phyloP scores from a whole-genome alignment of 2,888 invertebrate genomes.

The Philonicus albiceps region DNA sequence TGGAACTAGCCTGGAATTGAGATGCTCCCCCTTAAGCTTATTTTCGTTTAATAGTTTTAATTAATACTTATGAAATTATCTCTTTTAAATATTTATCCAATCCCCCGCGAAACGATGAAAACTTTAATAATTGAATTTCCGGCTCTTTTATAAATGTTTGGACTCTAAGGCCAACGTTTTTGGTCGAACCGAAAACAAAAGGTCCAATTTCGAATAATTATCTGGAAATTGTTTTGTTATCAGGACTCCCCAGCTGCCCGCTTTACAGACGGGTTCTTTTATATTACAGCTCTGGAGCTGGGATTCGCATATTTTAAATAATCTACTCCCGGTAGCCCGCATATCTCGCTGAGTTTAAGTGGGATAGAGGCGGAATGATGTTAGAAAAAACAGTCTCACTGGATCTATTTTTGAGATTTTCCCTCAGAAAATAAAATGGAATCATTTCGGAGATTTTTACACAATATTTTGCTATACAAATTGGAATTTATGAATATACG shows the following conservation, averaged over 20 bases:
- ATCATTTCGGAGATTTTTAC: constrained; percentile 22
- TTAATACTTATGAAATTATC: neutral
- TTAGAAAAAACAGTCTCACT: neutral
- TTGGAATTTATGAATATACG: constrained; percentile 11
- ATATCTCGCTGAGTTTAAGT: neutral
- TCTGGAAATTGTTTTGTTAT: neutral
- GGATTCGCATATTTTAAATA: neutral
- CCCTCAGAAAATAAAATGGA: neutral
- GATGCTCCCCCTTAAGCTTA: neutral
- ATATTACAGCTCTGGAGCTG: neutral
- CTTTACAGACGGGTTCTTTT: neutral
- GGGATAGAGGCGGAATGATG: neutral
- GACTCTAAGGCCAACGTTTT: neutral
- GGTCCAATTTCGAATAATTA: neutral
- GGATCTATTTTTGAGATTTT: neutral
- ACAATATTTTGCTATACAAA: constrained; percentile 16
- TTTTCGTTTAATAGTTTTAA: neutral
- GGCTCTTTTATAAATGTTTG: neutral
- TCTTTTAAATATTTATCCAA: neutral
- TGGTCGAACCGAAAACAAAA: neutral
- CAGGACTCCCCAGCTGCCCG: neutral
- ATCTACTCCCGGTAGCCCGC: neutral
- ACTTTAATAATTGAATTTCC: neutral
- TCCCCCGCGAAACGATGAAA: neutral
- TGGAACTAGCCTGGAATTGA: neutral